Conservation (phyloP, 1,140 invertebrate species). For the Listronotus oregonensis region DNA sequence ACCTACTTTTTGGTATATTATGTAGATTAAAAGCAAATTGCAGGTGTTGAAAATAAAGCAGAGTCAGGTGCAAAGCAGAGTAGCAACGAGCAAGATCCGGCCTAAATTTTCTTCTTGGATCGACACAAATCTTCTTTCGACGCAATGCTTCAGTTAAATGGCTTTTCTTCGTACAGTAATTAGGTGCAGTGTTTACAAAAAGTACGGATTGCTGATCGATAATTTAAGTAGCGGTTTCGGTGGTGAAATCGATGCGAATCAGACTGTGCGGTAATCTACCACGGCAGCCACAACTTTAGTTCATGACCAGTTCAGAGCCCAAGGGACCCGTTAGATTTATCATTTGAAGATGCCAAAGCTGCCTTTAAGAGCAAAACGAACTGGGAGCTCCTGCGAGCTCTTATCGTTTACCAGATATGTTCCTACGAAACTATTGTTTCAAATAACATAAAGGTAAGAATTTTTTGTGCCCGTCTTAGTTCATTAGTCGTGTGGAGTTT, state of each 20-base stretch:
- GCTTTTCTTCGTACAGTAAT: conserved; percentile 58
- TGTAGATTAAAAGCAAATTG: no score
- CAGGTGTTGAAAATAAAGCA: no score
- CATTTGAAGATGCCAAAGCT: conserved; percentile 80
- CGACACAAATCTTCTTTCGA: conserved; percentile 22
- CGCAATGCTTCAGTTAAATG: conserved; percentile 47
- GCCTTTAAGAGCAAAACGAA: conserved; percentile 95
- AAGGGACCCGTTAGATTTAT: conserved; percentile 83
- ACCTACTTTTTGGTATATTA: no score
- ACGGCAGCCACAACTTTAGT: conserved; percentile 28
- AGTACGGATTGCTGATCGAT: conserved; percentile 48
- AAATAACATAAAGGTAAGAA: conserved; percentile 90
- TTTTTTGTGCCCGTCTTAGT: not conserved
- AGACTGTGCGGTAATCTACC: conserved; percentile 42
- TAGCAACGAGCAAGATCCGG: conserved; percentile 22
- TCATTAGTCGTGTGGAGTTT: no score
- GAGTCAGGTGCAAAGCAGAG: conserved; percentile 35
- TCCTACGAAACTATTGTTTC: conserved; percentile 88
- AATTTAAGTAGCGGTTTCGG: conserved; percentile 41
- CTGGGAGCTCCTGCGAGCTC: conserved; percentile 87
- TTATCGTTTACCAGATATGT: conserved; percentile 93
- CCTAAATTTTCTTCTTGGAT: conserved; percentile 27
- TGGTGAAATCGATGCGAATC: conserved; percentile 44
- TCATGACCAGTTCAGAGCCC: conserved; percentile 50
- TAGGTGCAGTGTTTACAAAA: conserved; percentile 53